These are phyloP conservation scores for Palaemon carinicauda DNA, from an alignment of 1,140 invertebrate genomes.

Conservation along the genomic window DNA sequence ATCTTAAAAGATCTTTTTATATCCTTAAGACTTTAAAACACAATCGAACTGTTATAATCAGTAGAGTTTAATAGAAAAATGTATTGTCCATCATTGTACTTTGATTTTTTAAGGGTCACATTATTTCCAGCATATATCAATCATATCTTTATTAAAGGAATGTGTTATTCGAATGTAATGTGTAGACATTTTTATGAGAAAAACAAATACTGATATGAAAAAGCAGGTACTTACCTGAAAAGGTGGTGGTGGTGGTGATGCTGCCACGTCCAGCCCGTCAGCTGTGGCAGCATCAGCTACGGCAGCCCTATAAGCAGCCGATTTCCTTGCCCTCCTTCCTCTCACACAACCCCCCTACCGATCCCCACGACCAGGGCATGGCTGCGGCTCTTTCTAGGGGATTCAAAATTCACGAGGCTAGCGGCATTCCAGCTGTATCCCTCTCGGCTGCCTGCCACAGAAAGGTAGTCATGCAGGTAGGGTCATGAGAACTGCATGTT, in stretches of 20 bases:
- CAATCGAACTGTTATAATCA: too few relatives aligned
- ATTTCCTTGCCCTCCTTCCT: conserved; percentile 48
- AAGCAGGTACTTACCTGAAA: conserved; percentile 22
- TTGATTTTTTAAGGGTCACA: too few relatives aligned
- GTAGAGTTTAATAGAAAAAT: too few relatives aligned
- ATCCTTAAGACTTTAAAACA: too few relatives aligned
- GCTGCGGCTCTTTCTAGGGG: not conserved
- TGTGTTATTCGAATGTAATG: too few relatives aligned
- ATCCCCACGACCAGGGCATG: conserved; percentile 52
- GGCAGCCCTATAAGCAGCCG: conserved; percentile 55
- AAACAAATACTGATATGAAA: too few relatives aligned
- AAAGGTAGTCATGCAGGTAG: not conserved
- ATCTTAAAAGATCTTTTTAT: too few relatives aligned
- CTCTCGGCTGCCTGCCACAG: not conserved
- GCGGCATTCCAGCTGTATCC: not conserved
- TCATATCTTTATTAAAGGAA: not conserved
- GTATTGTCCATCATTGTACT: too few relatives aligned
- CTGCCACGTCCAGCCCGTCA: conserved; percentile 53
- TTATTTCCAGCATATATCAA: too few relatives aligned
- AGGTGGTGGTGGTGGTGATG: conserved; percentile 1
- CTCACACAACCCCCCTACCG: conserved; percentile 51
- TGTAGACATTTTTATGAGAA: too few relatives aligned
- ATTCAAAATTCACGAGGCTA: not conserved
- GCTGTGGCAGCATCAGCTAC: conserved; percentile 53
- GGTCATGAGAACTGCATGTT: not conserved